Evolutionary conservation across 2,888 invertebrate species (phyloP).

Genomic region (Cerastis rubricosa): DNA sequence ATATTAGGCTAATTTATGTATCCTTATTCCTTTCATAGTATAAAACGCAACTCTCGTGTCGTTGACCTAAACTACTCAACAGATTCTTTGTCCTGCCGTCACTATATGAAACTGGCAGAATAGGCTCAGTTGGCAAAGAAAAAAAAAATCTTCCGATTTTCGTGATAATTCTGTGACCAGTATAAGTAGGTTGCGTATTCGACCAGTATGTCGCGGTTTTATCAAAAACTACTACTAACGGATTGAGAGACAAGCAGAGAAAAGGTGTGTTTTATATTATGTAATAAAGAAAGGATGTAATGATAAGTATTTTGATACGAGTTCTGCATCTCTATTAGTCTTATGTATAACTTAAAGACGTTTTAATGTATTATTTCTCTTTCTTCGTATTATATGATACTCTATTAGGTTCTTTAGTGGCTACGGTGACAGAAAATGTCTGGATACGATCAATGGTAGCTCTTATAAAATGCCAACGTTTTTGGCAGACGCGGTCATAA

Average conservation of each 20-base stretch:
- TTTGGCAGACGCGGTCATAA: background rate
- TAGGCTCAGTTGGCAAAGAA: background rate
- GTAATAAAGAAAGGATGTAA: constrained; percentile 26
- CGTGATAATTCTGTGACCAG: background rate
- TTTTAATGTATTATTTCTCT: constrained; percentile 30
- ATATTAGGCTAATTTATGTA: constrained; percentile 14
- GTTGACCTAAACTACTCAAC: background rate
- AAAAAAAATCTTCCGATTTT: background rate
- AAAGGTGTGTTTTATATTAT: constrained; percentile 10
- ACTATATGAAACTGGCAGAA: background rate
- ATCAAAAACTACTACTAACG: background rate
- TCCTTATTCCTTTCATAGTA: background rate
- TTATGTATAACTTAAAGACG: constrained; percentile 42
- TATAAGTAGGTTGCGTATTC: background rate
- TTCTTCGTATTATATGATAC: constrained; percentile 30
- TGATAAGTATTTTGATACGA: constrained; percentile 52
- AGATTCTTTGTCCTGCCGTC: background rate
- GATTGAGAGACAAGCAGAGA: background rate
- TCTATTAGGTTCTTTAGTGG: constrained; percentile 24
- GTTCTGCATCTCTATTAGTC: constrained; percentile 26
- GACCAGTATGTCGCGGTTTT: background rate
- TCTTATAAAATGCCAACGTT: background rate
- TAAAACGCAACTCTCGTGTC: constrained; percentile 2
- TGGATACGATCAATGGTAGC: constrained; percentile 16
- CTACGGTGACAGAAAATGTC: constrained; percentile 16